These are phyloP conservation scores for Tenodera sinensis DNA, from an alignment of 2,888 invertebrate genomes.

Conservation along the genomic window DNA sequence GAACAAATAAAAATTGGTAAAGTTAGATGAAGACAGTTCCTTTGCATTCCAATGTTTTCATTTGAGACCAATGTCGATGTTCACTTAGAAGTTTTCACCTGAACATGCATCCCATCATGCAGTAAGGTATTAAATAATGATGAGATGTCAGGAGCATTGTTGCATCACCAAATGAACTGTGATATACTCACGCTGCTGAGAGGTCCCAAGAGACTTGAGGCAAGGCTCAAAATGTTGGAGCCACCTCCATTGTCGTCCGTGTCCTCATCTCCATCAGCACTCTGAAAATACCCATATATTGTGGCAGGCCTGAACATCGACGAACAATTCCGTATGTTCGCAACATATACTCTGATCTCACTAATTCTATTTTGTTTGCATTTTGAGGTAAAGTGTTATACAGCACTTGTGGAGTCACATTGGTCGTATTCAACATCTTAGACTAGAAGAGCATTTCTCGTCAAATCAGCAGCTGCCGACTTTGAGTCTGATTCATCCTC, in stretches of 20 bases:
- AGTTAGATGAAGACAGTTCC: not conserved
- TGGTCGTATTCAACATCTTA: no score
- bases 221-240: conserved; percentile 13
- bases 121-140: not conserved
- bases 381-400: no score
- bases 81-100: no score
- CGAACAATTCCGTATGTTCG: not conserved
- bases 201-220: conserved; percentile 13
- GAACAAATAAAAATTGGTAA: not conserved
- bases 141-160: not conserved
- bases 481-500: no score
- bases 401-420: no score
- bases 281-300: not conserved
- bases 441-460: no score
- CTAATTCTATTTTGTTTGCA: not conserved
- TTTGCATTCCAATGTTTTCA: not conserved
- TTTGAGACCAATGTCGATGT: not conserved
- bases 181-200: not conserved
- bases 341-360: not conserved
- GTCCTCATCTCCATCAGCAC: not conserved
- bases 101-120: not conserved
- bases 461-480: no score
- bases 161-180: not conserved
- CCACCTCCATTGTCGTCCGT: conserved; percentile 8
- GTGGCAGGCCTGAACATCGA: not conserved